Evolutionary conservation across 2,797 vertebrate genomes (phyloP).

Genomic region (Macrochelys suwanniensis): DNA sequence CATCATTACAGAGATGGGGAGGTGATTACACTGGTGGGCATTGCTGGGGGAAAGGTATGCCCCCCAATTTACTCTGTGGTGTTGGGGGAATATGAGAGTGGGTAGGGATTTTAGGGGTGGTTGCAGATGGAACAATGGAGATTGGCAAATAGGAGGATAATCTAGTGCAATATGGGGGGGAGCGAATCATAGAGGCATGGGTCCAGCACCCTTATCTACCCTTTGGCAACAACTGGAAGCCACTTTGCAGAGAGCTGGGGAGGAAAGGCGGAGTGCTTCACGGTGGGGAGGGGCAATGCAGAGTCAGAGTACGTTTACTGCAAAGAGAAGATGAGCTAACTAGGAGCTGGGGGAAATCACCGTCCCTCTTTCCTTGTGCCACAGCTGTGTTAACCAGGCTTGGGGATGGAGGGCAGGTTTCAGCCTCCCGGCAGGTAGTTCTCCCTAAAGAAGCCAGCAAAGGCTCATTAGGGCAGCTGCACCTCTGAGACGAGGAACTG

Average conservation of each 20-base stretch:
- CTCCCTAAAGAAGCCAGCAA: not conserved
- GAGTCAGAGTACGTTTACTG: not conserved
- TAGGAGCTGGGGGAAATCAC: not conserved
- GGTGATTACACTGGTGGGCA: not conserved
- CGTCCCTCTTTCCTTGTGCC: not conserved
- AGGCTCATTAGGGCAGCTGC: not conserved
- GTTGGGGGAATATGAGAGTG: not conserved
- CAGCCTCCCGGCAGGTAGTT: no score
- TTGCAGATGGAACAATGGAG: not conserved
- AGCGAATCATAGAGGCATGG: not conserved
- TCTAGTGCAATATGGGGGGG: not conserved
- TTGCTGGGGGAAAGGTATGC: not conserved
- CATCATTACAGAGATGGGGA: not conserved
- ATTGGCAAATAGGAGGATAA: not conserved
- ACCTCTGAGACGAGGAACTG: not conserved
- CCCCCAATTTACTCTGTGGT: not conserved
- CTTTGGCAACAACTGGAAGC: not conserved
- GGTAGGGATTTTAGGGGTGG: not conserved
- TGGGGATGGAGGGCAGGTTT: no score
- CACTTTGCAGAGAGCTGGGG: not conserved
- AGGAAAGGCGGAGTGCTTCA: no score
- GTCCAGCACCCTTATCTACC: not conserved
- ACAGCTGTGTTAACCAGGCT: no score
- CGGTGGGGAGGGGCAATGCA: not conserved
- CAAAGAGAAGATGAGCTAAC: not conserved